These are phyloP conservation scores for human (Homo sapiens) DNA, from an alignment of 2,113 vertebrate genomes.

Conservation along the genomic window DNA sequence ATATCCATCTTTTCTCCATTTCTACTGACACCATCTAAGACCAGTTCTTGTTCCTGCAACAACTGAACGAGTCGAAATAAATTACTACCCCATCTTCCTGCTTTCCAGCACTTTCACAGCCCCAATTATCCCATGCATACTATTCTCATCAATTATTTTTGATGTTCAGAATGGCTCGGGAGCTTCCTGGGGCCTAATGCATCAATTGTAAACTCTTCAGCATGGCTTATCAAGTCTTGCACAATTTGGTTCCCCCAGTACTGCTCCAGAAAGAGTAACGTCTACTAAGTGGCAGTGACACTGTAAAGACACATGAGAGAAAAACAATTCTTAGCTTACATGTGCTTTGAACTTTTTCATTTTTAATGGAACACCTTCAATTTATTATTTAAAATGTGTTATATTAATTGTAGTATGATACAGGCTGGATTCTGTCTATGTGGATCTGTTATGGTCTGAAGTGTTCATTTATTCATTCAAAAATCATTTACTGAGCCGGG, in stretches of 20 bases:
- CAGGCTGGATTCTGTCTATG: neutral
- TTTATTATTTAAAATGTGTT: neutral
- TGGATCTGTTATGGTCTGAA: neutral
- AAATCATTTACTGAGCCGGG: neutral
- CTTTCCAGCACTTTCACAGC: neutral
- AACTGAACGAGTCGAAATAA: neutral
- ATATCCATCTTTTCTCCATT: neutral
- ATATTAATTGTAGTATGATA: neutral
- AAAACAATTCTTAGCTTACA: neutral
- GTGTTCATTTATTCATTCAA: slow-evolving; percentile 4
- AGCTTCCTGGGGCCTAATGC: neutral
- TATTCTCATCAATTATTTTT: neutral
- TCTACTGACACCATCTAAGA: neutral
- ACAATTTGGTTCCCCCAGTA: neutral
- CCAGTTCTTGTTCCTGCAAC: neutral
- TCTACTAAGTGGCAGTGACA: neutral
- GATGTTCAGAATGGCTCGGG: neutral
- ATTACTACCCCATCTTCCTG: neutral
- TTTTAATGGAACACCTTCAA: neutral
- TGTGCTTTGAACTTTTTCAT: neutral
- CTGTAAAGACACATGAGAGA: neutral
- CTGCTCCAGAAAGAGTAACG: neutral
- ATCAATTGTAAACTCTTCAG: neutral
- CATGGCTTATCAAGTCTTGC: neutral
- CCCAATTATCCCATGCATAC: neutral